phyloP scores from a whole-genome alignment of 2,113 vertebrate species.

The Coreoperca whiteheadi region DNA sequence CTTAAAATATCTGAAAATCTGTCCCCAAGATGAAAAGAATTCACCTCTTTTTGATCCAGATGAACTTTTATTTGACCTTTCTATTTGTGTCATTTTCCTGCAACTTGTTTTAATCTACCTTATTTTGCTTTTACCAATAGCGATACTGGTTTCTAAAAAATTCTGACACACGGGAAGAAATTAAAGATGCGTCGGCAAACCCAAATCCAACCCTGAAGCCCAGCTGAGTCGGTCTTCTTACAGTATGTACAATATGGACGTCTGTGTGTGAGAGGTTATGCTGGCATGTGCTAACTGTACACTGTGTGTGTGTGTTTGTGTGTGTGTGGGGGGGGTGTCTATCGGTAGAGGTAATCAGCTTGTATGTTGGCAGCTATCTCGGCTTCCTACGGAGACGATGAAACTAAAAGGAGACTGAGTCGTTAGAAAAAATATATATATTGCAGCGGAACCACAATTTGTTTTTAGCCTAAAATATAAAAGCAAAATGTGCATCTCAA shows the following conservation, averaged over 20 bases:
- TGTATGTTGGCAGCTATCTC: constrained; percentile 96
- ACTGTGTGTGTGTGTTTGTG: constrained; percentile 14
- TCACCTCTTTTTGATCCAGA: background rate
- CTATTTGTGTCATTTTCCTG: background rate
- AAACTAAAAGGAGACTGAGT: background rate
- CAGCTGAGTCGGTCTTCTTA: constrained; percentile 29
- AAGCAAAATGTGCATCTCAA: background rate
- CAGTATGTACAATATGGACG: constrained; percentile 62
- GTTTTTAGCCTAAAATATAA: background rate
- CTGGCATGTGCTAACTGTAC: constrained; percentile 37
- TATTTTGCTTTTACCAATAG: background rate
- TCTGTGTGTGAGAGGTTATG: constrained; percentile 33
- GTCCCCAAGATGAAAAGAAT: background rate
- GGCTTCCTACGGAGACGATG: constrained; percentile 86
- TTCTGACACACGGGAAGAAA: background rate
- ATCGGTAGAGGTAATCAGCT: constrained; percentile 96
- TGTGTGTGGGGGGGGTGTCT: constrained; percentile 35
- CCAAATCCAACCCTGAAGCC: constrained; percentile 9
- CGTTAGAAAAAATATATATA: background rate
- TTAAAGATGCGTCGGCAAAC: background rate
- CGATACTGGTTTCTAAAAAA: background rate
- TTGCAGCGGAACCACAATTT: background rate
- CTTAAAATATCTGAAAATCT: background rate
- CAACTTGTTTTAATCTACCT: background rate
- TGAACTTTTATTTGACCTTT: background rate